Conservation (phyloP, 2,888 invertebrate genomes). For the Noctua comes region DNA sequence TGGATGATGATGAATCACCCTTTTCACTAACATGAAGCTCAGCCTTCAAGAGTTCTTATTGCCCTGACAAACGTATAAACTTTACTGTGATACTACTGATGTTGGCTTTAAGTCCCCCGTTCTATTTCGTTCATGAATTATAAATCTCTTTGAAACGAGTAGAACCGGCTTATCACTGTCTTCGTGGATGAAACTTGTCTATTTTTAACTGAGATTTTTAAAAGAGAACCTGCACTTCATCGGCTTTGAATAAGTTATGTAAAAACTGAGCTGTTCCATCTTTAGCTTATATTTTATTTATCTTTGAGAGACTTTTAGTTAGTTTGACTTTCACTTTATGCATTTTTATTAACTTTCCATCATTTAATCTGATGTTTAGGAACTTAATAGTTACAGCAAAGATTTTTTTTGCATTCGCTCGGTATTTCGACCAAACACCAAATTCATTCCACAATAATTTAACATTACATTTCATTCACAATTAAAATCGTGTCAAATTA, state of each 20-base stretch:
- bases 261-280: slow-evolving; percentile 17
- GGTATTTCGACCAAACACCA: background rate
- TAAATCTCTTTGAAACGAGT: slow-evolving; percentile 15
- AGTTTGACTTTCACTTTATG: background rate
- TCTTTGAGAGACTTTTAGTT: slow-evolving; percentile 1
- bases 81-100: background rate
- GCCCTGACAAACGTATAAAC: background rate
- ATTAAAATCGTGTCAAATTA: too few relatives aligned
- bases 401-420: background rate
- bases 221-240: slow-evolving; percentile 17
- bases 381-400: background rate
- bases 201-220: slow-evolving; percentile 13
- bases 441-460: background rate
- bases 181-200: slow-evolving; percentile 6
- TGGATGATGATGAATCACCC: too few relatives aligned
- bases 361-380: background rate
- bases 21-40: background rate
- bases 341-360: background rate
- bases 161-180: slow-evolving; percentile 18
- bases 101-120: background rate
- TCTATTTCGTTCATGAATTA: slow-evolving; percentile 20
- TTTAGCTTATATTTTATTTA: slow-evolving; percentile 11
- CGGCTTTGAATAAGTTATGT: slow-evolving; percentile 33
- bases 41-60: background rate
- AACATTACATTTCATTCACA: background rate